phyloP scores from a whole-genome alignment of 1,140 invertebrate species.

The Psilanteris sp. region DNA sequence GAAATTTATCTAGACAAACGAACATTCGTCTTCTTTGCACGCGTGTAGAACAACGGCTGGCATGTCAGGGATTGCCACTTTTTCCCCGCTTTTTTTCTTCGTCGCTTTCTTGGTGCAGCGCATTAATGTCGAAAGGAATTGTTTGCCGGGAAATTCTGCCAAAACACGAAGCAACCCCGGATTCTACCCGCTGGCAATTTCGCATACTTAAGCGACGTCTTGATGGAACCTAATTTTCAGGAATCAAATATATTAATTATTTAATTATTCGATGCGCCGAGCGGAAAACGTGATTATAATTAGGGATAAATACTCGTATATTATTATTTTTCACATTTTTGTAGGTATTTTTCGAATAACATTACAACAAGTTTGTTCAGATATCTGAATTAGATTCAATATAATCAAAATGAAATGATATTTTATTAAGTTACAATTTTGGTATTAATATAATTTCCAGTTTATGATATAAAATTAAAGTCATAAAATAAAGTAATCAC shows the following conservation, averaged over 20 bases:
- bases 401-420: no score
- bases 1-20: constrained; percentile 15
- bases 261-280: no score
- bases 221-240: constrained; percentile 15
- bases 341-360: no score
- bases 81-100: neutral
- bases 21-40: constrained; percentile 23
- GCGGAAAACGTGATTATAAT: no score
- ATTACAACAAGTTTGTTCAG: no score
- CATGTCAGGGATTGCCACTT: neutral
- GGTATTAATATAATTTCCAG: no score
- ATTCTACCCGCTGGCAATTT: constrained; percentile 22
- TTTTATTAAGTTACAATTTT: no score
- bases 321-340: no score
- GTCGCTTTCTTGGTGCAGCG: constrained; percentile 2
- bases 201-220: constrained; percentile 32
- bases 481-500: no score
- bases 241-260: constrained; percentile 1
- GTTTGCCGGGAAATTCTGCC: constrained; percentile 22
- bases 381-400: no score
- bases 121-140: constrained; percentile 33
- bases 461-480: no score
- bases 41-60: neutral
- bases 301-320: no score
- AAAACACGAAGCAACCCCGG: constrained; percentile 16